Evolutionary conservation across 2,888 invertebrate species (phyloP), one percentile per base, ranked within the genome.

Genomic region (Scotopteryx bipunctaria): DNA sequence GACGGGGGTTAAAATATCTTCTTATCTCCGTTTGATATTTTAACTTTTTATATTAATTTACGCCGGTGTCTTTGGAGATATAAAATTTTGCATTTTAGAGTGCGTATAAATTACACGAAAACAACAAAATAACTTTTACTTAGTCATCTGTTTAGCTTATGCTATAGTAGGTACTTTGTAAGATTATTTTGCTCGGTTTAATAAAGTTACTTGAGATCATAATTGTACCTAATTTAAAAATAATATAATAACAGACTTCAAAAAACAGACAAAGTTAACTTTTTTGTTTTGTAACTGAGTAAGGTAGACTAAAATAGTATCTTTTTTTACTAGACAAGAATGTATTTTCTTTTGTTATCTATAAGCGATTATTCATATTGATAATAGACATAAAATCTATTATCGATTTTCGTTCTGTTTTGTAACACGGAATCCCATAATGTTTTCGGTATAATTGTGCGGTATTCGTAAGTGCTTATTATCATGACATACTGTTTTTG

Each of bases 1-100:
- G 66, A 73, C 78, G 73, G 75, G 77, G 69, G 82, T 79, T 81
- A 78, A 85, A 83, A 82, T 80, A 83, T 81, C 71, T 75, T 64
- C 68, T 62, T 67, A 76, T 67, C 75, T 70, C 73, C 69, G 69
- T 76, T 80, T 76, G 69, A 72, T 72, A 70, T 81, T 75, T 71
- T 69, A 76, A 76, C 68, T 73, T 75, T 77, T 72, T 65, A 68
- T 68, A 71, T 75, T 78, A 76, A 79, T 80, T 78, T 77, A 71
- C 64, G 64, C 65, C 59, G 43, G 36, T 25, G 41, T 66, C 70
- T 61, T 66, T 53, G 14, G 68, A 62, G 72, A 64, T 45, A 53
- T 36, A 51, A 57, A 59, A 48, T 63, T 61, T 63, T 38, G 40
- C 55, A 54, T 58, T 59, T 46, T 42, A 40, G 54, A 55, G 59